Base-by-base conservation (phyloP, 2,888 invertebrate species). In the Andrena trimmerana region DNA sequence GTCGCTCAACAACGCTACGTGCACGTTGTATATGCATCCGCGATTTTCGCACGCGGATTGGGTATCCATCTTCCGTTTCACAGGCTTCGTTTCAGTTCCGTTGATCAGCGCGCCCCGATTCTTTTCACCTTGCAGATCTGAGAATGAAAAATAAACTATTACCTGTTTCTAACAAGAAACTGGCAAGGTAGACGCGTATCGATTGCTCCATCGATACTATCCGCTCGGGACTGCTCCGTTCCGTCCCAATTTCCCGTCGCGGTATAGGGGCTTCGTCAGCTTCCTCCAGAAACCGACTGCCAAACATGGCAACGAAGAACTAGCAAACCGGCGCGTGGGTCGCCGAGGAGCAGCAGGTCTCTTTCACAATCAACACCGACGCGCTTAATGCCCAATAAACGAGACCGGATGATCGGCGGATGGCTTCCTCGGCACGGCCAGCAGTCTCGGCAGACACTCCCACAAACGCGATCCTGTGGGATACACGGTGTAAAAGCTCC, bases 361-460 rank as follows among this genome's bases (percentile, higher is more conserved):
- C 24, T 69, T 77, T 73, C 80, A 75, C 68, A 59, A 63, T 29
- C 50, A 13, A 20, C 71, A 52, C 71, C 33, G 67, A 16, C 57
- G 24, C 82, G 68, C 67, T 76, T 81, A 67, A 71, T 81, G 63
- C 36, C 59, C 74, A 67, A 80, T 81, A 82, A 82, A 82, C 75
- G 75, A 75, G 71, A 42, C 33, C 57, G 68, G 71, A 82, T 76
- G 71, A 81, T 81, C 76, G 29, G 63, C 31, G n/a, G 68, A 83
- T 69, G 79, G 84, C 71, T 84, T 83, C 83, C 69, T 74, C 62
- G 74, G 57, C 42, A 60, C 52, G 31, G 20, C 42, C 42, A 20
- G 29, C 27, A n/a, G 16, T n/a, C 52, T 10, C 50, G 33, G 2
- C 52, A 36, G 69, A 50, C 78, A 66, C 79, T 79, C 69, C 71